Evolutionary conservation across 2,888 invertebrate species (phyloP), one percentile per base, ranked within the genome.

Genomic region (Tachina fera): DNA sequence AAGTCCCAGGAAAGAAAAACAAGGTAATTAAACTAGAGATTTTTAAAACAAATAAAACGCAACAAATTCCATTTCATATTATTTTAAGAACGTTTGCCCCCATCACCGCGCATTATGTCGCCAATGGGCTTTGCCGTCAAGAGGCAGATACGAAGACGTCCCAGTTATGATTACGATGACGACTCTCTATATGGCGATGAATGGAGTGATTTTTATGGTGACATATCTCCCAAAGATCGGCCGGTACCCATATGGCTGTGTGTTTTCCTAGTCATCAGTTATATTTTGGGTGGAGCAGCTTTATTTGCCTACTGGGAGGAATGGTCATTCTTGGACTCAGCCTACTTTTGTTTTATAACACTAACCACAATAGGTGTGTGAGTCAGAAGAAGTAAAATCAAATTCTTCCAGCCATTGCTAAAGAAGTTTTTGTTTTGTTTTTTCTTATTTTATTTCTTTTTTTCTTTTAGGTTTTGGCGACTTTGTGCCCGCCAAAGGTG

Each of bases 271-370:
- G 97, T 98, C 39, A 95, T 98, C 39, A 96, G 97, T 83, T 98
- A 98, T 93, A 98, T 98, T 88, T 94, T 97, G 76, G 97, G 96
- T 0, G 98, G 98, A 14, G 97, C 97, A 2, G 96, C 96, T 89
- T 94, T 98, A 11, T 98, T 98, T 93, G 95, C 95, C 89, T 94
- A 95, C 65, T 97, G 97, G 97, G 98, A 98, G 93, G 93, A 94
- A 22, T 98, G 98, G 98, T 94, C 95, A 0, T 96, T 96, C 90
- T 94, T 97, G 83, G 97, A 98, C 91, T 96, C 97, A 0, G 97
- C 97, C 2, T 98, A 98, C 92, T 98, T 98, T 93, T 98, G 98
- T 92, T 98, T 98, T 93, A 97, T 98, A 89, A 98, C 98, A 0
- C 94, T 98, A 87, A 98, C 98, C 31, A 98, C 98, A 1, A 98